A percentile compares a stretch with the other conserved stretches of the same genome.
phyloP scores from a whole-genome alignment of 2,113 vertebrate species.

The Excalfactoria chinensis region DNA sequence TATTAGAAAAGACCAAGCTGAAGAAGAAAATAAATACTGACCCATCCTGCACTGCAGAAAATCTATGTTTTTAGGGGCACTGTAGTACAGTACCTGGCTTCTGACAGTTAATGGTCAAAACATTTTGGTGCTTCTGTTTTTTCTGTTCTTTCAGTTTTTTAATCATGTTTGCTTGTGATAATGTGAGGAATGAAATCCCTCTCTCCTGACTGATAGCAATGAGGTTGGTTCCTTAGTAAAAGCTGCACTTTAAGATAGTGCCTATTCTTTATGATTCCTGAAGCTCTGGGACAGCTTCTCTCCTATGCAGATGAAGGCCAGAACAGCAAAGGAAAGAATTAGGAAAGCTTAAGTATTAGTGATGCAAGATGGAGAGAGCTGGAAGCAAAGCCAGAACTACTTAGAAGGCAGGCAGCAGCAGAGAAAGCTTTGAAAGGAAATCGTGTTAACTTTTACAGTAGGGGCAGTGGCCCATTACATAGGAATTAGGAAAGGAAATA shows the following conservation, averaged over 20 bases:
- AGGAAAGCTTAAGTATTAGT: not conserved
- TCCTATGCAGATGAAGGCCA: not conserved
- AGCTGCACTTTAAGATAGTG: not conserved
- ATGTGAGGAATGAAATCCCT: not conserved
- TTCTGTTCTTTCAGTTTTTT: not conserved
- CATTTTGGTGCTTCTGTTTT: not conserved
- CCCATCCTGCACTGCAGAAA: not conserved
- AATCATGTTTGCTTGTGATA: not conserved
- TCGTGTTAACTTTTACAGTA: not conserved
- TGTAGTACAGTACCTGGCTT: not conserved
- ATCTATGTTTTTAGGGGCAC: not conserved
- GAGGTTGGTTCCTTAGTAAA: not conserved
- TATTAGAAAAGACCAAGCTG: not conserved
- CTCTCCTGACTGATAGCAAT: not conserved
- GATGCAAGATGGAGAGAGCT: not conserved
- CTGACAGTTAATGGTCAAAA: accelerated
- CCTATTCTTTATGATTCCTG: not conserved
- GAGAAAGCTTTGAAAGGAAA: not conserved
- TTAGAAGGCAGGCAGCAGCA: not conserved
- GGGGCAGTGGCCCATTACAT: not conserved
- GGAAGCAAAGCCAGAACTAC: not conserved
- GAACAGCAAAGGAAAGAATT: not conserved
- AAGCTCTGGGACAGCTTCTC: not conserved
- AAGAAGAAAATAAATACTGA: not conserved
- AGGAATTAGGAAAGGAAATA: not conserved